A percentile compares a stretch with the other conserved stretches of the same genome.
Conservation (phyloP, 2,888 invertebrate genomes). For the Idaea dimidiata region DNA sequence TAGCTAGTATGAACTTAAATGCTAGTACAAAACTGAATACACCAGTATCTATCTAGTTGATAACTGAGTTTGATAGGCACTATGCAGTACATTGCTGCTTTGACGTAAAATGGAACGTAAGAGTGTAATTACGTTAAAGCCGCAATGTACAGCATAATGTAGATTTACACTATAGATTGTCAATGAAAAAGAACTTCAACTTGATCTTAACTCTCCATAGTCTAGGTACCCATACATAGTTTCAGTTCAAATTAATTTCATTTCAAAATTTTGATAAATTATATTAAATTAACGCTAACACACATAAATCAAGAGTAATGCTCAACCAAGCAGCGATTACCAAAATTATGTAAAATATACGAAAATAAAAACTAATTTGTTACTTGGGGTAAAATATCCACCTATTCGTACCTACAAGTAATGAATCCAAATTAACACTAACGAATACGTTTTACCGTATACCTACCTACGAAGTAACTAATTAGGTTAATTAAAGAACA, state of each 20-base stretch:
- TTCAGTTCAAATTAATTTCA: background rate
- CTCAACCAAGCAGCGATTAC: background rate
- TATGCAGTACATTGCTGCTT: too few species aligned
- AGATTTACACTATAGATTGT: too few species aligned
- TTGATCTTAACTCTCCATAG: too few species aligned
- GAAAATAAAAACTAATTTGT: background rate
- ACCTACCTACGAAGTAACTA: conserved; percentile 12
- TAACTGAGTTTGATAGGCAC: too few species aligned
- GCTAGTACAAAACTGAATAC: too few species aligned
- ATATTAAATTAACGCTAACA: background rate
- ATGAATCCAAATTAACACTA: conserved; percentile 17
- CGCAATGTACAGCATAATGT: too few species aligned
- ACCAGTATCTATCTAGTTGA: too few species aligned
- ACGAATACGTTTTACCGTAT: conserved; percentile 6
- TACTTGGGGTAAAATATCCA: conserved; percentile 1
- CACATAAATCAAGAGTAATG: background rate
- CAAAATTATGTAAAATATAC: background rate
- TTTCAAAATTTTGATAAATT: background rate
- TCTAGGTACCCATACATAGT: too few species aligned
- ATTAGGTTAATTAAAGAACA: conserved; percentile 23
- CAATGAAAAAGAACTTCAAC: too few species aligned
- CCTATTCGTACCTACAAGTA: conserved; percentile 6
- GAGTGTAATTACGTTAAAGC: too few species aligned
- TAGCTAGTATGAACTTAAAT: too few species aligned
- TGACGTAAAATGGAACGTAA: too few species aligned